A percentile compares a stretch with the other conserved stretches of the same genome.
These are phyloP conservation scores for Urophycis tenuis DNA, from an alignment of 2,797 vertebrate species.

Conservation along the genomic window DNA sequence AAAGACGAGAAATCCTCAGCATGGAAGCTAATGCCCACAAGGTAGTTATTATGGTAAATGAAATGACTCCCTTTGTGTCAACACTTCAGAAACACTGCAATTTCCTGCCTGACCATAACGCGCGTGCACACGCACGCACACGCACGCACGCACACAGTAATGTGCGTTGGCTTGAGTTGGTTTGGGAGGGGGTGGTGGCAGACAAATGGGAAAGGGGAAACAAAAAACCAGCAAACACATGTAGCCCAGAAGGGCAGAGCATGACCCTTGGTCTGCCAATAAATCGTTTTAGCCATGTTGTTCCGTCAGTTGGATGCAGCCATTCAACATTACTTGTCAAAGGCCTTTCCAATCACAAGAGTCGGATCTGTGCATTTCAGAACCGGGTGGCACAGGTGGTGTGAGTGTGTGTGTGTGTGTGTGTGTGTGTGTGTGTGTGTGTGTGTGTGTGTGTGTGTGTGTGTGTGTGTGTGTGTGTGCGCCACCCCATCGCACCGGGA, in stretches of 20 bases:
- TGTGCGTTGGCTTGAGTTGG: neutral
- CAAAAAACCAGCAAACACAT: neutral
- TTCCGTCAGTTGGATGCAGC: neutral
- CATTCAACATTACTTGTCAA: neutral
- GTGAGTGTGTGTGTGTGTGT: too few relatives aligned
- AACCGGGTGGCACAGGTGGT: too few relatives aligned
- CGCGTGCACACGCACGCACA: too few relatives aligned
- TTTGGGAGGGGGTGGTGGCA: neutral
- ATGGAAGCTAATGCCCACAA: slow-evolving; percentile 31
- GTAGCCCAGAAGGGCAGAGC: too few relatives aligned
- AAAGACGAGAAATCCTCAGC: slow-evolving; percentile 28
- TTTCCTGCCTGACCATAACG: neutral
- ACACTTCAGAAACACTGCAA: slow-evolving; percentile 1
- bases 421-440: too few relatives aligned
- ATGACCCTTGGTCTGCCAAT: neutral
- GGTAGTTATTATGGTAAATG: slow-evolving; percentile 37
- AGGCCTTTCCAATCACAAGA: neutral
- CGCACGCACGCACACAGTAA: neutral
- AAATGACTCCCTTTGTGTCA: slow-evolving; percentile 7
- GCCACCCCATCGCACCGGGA: neutral
- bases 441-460: too few relatives aligned
- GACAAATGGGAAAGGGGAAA: neutral
- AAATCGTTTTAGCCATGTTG: neutral
- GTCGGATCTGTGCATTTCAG: neutral
- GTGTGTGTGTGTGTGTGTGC: too few relatives aligned